Evolutionary conservation across 2,113 vertebrate species (phyloP).

Genomic region (Brevimyrus niger): DNA sequence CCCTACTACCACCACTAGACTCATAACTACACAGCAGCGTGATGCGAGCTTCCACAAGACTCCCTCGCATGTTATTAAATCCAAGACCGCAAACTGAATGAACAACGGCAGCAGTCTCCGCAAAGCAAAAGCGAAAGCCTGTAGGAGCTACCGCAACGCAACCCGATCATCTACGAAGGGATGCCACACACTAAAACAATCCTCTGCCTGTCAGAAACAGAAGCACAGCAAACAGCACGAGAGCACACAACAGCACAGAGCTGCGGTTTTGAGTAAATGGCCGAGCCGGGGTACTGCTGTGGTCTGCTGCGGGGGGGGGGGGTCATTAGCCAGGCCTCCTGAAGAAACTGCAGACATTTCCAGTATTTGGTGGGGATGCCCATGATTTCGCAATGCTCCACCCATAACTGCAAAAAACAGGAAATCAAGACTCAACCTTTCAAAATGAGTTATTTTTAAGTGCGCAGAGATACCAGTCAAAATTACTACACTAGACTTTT

Average conservation of each 20-base stretch:
- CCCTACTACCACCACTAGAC: background rate
- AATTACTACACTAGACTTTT: background rate
- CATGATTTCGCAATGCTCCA: background rate
- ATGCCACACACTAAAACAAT: background rate
- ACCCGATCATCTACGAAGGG: background rate
- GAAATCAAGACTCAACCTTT: background rate
- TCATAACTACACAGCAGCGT: background rate
- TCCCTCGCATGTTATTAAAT: background rate
- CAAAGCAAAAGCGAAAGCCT: background rate
- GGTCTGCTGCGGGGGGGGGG: background rate
- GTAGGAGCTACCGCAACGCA: background rate
- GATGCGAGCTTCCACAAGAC: background rate
- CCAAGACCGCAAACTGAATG: background rate
- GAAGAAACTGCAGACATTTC: background rate
- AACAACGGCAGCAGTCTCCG: background rate
- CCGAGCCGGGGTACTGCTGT: background rate
- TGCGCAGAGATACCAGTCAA: background rate
- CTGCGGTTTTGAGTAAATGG: background rate
- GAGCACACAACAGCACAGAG: background rate
- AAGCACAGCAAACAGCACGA: background rate
- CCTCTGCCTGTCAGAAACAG: background rate
- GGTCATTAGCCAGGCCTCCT: background rate
- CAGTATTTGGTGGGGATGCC: background rate
- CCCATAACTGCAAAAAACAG: background rate
- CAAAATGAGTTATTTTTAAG: background rate